These are phyloP conservation scores for Crossoptilon crossoptilon DNA, from an alignment of 2,797 vertebrate species.

Conservation along the genomic window DNA sequence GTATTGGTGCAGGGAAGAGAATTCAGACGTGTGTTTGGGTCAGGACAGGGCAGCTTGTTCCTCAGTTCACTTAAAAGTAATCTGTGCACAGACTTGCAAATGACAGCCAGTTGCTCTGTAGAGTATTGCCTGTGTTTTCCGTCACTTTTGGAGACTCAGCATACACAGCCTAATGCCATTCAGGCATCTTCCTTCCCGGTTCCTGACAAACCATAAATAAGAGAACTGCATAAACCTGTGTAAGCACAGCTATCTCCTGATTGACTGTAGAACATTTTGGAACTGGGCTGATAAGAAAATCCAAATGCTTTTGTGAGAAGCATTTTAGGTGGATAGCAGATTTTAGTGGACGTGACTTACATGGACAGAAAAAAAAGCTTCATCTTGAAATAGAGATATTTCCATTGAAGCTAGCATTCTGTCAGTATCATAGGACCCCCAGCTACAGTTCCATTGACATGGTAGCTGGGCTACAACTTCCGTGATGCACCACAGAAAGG, in stretches of 20 bases:
- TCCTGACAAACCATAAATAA: neutral
- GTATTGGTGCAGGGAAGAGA: neutral
- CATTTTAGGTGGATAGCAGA: neutral
- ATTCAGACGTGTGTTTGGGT: neutral
- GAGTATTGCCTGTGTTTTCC: neutral
- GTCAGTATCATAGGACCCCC: neutral
- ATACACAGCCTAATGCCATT: neutral
- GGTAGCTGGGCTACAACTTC: neutral
- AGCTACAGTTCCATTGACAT: neutral
- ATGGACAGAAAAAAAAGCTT: neutral
- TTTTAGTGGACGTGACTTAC: neutral
- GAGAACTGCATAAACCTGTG: neutral
- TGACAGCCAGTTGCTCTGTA: neutral
- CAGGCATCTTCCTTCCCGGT: neutral
- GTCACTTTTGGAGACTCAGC: neutral
- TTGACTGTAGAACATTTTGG: neutral
- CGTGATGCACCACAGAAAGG: neutral
- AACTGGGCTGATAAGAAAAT: neutral
- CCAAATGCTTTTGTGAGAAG: neutral
- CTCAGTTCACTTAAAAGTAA: neutral
- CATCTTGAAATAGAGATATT: neutral
- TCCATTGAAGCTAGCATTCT: neutral
- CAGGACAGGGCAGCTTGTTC: neutral
- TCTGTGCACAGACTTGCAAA: neutral
- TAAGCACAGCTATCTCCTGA: neutral